A percentile compares a stretch with the other conserved stretches of the same genome.
Evolutionary conservation across 2,888 invertebrate genomes (phyloP).

Genomic region (Callinectes sapidus): DNA sequence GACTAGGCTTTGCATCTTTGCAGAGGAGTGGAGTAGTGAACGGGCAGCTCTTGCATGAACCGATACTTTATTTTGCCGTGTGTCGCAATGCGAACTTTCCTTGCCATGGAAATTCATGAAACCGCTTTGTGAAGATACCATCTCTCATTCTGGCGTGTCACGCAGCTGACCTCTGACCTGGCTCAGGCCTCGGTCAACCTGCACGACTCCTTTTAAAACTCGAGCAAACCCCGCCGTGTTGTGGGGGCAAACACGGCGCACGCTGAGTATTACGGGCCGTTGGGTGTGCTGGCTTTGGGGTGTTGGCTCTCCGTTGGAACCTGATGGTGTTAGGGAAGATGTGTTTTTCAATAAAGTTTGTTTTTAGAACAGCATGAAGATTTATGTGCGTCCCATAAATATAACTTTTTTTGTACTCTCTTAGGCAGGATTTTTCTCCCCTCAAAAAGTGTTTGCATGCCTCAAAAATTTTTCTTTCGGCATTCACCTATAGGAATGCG

Average conservation of each 20-base stretch:
- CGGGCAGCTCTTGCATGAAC: not conserved
- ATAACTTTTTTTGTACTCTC: not conserved
- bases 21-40: not conserved
- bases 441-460: not conserved
- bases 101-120: slow-evolving; percentile 10
- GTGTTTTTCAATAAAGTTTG: not conserved
- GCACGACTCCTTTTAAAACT: slow-evolving; percentile 36
- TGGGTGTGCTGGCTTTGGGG: not conserved
- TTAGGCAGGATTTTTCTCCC: not conserved
- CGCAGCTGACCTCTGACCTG: slow-evolving; percentile 9
- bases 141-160: slow-evolving; percentile 12
- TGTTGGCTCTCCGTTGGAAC: not conserved
- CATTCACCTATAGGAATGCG: not conserved
- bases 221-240: slow-evolving; percentile 34
- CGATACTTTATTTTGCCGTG: not conserved
- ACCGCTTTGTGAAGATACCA: not conserved
- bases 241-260: slow-evolving; percentile 23
- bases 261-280: not conserved
- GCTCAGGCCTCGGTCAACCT: slow-evolving; percentile 14
- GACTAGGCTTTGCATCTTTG: not conserved
- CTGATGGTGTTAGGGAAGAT: not conserved
- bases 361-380: slow-evolving; percentile 7
- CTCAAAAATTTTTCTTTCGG: not conserved
- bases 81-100: not conserved
- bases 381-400: slow-evolving; percentile 10